Percentiles rank a stretch among this genome's conserved stretches.
Evolutionary conservation across 2,888 invertebrate species (phyloP).

Genomic region (Drosophila tanythrix): DNA sequence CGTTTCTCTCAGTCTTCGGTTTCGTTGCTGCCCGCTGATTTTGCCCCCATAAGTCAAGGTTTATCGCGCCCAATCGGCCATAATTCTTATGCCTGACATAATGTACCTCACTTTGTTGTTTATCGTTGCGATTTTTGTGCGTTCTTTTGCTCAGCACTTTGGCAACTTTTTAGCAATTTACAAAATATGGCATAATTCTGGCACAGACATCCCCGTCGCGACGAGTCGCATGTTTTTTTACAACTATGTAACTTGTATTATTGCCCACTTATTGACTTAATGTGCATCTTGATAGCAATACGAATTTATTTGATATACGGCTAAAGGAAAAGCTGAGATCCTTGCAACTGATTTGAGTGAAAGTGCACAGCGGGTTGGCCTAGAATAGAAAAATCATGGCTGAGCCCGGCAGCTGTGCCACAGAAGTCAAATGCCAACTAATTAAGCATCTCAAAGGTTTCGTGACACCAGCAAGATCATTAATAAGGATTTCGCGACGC

Average conservation of each 20-base stretch:
- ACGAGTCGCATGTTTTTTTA: conserved; percentile 16
- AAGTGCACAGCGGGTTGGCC: conserved; percentile 59
- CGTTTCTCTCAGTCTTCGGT: neutral
- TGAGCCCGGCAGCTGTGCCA: conserved; percentile 44
- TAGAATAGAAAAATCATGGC: neutral
- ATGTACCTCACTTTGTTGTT: conserved; percentile 73
- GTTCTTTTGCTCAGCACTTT: conserved; percentile 51
- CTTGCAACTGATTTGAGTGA: conserved; percentile 37
- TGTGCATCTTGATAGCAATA: conserved; percentile 69
- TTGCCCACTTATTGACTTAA: conserved; percentile 76
- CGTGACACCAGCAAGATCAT: conserved; percentile 61
- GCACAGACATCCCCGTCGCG: conserved; percentile 30
- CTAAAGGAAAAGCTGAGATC: conserved; percentile 30
- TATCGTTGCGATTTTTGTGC: conserved; percentile 59
- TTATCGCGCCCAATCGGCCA: conserved; percentile 67
- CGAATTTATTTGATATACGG: conserved; percentile 59
- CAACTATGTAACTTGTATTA: conserved; percentile 57
- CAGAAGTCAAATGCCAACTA: conserved; percentile 58
- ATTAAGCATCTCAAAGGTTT: conserved; percentile 66
- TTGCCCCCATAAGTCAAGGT: conserved; percentile 72
- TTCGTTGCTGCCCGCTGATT: conserved; percentile 60
- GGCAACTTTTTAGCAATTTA: conserved; percentile 74
- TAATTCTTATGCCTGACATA: conserved; percentile 72
- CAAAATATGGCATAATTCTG: conserved; percentile 75
- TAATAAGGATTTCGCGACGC: conserved; percentile 71